Evolutionary conservation across 2,113 vertebrate genomes (phyloP), one percentile per base, ranked within the genome.

Genomic region (Zootoca vivipara): DNA sequence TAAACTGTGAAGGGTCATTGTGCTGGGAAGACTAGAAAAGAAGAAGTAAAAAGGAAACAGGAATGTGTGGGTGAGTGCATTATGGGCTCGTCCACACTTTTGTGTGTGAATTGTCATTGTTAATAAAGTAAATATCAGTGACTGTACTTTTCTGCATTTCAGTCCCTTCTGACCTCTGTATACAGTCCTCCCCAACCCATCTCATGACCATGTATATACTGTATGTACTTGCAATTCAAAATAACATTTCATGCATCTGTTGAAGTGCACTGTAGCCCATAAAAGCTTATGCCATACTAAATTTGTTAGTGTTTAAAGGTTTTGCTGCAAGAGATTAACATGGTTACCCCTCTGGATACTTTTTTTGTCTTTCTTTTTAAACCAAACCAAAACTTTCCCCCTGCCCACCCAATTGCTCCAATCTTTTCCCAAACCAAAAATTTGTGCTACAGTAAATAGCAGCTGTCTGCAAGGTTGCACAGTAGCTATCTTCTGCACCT

Each of bases 1-100:
- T 81, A 81, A 35, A 56, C 75, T 88, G 30, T 30, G 42, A 84
- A 85, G 65, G 90, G 38, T 46, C 62, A 62, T 28, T 65, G n/a
- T 8, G 5, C 12, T 33, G n/a, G 30, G 52, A 33, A 77, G 38
- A 10, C 7, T 28, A 7, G 42, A 56, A 16, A 28, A 40, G 30
- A 26, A 16, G 2, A 9, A 22, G 64, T 7, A 46, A 30, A 78
- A 16, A 81, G n/a, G 56, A 35, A 35, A 16, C 2, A 24, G n/a
- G 52, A 65, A 65, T 78, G 24, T 8, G 26, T 28, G 16, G 9
- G 2, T 78, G 75, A 42, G 75, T 16, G 20, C 30, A 79, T 3
- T 20, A 79, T 52, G 46, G 46, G 46, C 46, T 12, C 9, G 46
- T 52, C 46, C 46, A 52, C 46, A 52, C 9, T 12, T 12, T 9